Base-by-base conservation (phyloP, 2,113 vertebrate species). In the Corythornis madagascariensis region DNA sequence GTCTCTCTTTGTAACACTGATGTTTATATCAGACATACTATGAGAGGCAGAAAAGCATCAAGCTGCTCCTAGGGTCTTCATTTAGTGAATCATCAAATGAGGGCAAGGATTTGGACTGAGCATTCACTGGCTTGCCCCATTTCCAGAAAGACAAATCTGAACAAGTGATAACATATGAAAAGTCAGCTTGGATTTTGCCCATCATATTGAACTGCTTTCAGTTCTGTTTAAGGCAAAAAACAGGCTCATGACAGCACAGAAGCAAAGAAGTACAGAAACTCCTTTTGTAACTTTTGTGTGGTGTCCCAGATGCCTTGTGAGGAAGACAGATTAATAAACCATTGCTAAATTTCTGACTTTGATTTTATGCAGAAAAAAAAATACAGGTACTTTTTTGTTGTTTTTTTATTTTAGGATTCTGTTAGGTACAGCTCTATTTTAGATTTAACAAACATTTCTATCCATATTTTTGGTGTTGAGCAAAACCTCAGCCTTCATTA, bases 381-480 rank as follows among this genome's bases (percentile, higher is more conserved):
- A 31, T 1, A 7, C 22, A 21, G 65, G 6, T 26, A 9, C 25
- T 52, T 26, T 52, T 53, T 25, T 73, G 85, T 89, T 73, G 35
- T 38, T 11, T 1, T 3, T 64, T 76, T 79, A 73, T 83, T 90
- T 95, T 73, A 52, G 26, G 22, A 71, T 69, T 47, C 31, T 43
- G 21, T 75, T 73, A 93, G 71, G 59, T 86, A 84, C 31, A 65
- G 35, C 5, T 93, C 48, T 85, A 69, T 83, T 89, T 93, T 71
- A 73, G 53, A 90, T 19, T 59, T 74, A 70, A 53, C 31, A 92
- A 94, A 81, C 42, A 5, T 70, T 86, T 71, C 31, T 74, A 72
- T 33, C 33, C 10, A 40, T 67, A 67, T 74, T 93, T 83, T 47
- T 80, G 75, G 24, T 38, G 53, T 18, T 13, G 40, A 86, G 66